Percentiles rank a stretch among this genome's conserved stretches.
Evolutionary conservation across 2,113 vertebrate genomes (phyloP).

Genomic region (Sebastes fasciatus): DNA sequence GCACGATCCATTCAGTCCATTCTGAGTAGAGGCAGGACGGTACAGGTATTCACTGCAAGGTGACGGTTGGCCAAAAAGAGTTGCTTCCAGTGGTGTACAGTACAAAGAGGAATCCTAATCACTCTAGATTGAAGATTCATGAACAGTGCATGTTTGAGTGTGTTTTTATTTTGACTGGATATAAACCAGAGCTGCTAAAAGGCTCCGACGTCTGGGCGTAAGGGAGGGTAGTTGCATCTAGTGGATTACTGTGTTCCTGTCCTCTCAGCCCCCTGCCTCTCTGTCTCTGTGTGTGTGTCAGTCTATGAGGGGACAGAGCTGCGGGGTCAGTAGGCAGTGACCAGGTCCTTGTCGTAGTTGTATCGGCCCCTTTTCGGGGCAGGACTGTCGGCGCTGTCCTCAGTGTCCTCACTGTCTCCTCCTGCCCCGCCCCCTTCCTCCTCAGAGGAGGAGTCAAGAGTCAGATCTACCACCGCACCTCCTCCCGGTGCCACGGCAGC

Average conservation of each 20-base stretch:
- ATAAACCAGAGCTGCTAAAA: slow-evolving; percentile 69
- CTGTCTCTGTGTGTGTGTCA: slow-evolving; percentile 69
- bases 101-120: slow-evolving; percentile 70
- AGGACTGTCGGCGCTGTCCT: slow-evolving; percentile 92
- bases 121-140: slow-evolving; percentile 59
- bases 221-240: slow-evolving; percentile 65
- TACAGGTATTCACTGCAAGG: slow-evolving; percentile 68
- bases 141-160: slow-evolving; percentile 70
- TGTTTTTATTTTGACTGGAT: slow-evolving; percentile 62
- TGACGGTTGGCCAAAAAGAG: slow-evolving; percentile 55
- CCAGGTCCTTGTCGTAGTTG: slow-evolving; percentile 95
- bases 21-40: slow-evolving; percentile 60
- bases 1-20: slow-evolving; percentile 67
- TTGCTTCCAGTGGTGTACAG: slow-evolving; percentile 72
- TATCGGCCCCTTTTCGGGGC: slow-evolving; percentile 92
- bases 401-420: slow-evolving; percentile 94
- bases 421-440: slow-evolving; percentile 89
- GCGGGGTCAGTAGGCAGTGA: slow-evolving; percentile 94
- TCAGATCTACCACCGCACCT: slow-evolving; percentile 94
- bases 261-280: slow-evolving; percentile 69
- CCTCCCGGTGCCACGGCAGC: slow-evolving; percentile 75
- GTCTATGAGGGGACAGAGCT: slow-evolving; percentile 71
- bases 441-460: slow-evolving; percentile 96
- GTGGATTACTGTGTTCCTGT: slow-evolving; percentile 71
- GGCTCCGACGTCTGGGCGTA: slow-evolving; percentile 67